Conservation (phyloP, 92 coral and sea anemone genomes). For the Zoanthus sansibaricus region DNA sequence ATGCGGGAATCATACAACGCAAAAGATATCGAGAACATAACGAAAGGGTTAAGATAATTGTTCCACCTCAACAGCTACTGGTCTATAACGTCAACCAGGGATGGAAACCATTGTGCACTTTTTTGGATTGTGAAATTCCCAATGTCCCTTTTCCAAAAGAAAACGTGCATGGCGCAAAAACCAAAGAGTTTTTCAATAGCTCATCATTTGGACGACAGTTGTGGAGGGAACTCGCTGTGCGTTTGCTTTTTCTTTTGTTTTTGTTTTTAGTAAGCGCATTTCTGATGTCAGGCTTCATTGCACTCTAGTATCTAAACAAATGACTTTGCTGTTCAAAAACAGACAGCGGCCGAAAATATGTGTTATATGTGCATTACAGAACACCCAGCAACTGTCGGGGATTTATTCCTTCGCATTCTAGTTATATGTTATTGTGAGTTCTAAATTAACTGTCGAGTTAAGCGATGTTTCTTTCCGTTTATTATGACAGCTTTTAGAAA, state of each 20-base stretch:
- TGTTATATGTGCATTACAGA: too few species aligned
- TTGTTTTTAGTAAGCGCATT: background rate
- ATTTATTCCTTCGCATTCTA: too few species aligned
- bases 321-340: background rate
- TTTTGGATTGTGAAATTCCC: constrained; percentile 31
- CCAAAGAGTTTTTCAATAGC: constrained; percentile 24
- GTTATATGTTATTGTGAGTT: too few species aligned
- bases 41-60: constrained; percentile 7
- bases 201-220: constrained; percentile 37
- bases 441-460: too few species aligned
- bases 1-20: constrained; percentile 24
- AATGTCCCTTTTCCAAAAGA: constrained; percentile 31
- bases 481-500: too few species aligned
- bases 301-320: background rate
- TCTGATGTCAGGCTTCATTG: background rate
- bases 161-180: constrained; percentile 22
- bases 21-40: constrained; percentile 42
- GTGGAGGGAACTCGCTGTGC: constrained; percentile 18
- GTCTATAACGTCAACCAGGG: constrained; percentile 33
- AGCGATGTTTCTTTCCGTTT: too few species aligned
- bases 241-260: background rate
- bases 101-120: constrained; percentile 21
- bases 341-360: background rate
- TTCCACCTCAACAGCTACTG: constrained; percentile 22
- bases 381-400: too few species aligned